Percentiles rank a stretch among this genome's conserved stretches.
These are phyloP conservation scores for Ips nitidus DNA, from an alignment of 1,140 invertebrate species.

Conservation along the genomic window DNA sequence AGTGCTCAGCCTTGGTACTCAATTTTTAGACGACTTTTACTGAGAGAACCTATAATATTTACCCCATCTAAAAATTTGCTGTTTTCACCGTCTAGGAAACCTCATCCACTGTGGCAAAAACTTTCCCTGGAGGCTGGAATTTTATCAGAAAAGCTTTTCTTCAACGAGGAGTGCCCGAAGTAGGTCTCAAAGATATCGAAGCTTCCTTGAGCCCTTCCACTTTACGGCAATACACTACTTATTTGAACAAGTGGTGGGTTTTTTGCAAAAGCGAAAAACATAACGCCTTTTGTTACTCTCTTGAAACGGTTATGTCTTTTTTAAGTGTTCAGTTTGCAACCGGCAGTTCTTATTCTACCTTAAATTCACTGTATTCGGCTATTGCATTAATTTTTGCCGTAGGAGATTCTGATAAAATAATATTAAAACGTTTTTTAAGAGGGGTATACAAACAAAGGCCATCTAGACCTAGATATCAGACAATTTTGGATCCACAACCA, in stretches of 20 bases:
- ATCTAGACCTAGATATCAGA: conserved; percentile 4
- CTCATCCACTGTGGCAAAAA: background rate
- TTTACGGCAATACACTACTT: background rate
- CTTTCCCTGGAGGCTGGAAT: conserved; percentile 20
- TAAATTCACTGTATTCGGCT: background rate
- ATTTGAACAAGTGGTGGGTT: background rate
- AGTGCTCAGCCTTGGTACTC: background rate
- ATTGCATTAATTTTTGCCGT: background rate
- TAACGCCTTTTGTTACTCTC: background rate
- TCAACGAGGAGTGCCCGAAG: background rate
- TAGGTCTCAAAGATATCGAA: background rate
- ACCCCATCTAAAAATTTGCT: background rate
- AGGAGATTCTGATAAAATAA: background rate
- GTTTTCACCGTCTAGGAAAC: conserved; percentile 7
- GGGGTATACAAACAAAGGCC: conserved; percentile 2
- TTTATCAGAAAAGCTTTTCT: conserved; percentile 21
- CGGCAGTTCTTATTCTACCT: background rate
- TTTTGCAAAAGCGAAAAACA: background rate
- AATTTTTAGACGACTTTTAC: background rate
- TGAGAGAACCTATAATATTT: background rate
- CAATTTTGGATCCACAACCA: conserved; percentile 15
- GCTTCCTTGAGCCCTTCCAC: background rate
- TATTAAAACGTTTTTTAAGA: background rate
- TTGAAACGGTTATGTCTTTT: background rate
- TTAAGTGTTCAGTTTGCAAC: conserved; percentile 8